These are phyloP conservation scores for Achlya flavicornis DNA, from an alignment of 2,888 invertebrate genomes.

Conservation along the genomic window DNA sequence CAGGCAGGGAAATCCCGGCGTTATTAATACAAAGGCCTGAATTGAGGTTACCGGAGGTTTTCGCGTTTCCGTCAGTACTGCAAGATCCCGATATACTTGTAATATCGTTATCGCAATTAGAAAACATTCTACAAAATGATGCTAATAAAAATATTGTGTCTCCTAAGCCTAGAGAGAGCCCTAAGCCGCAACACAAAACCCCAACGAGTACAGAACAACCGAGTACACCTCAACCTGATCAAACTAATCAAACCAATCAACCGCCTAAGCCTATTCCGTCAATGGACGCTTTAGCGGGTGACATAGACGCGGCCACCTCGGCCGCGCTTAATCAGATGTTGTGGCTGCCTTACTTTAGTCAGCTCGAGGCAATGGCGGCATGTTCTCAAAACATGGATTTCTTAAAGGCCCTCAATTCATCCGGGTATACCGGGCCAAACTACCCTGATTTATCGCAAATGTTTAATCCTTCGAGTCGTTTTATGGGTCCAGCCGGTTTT, in stretches of 20 bases:
- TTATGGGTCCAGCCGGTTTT: constrained; percentile 71
- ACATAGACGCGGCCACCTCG: constrained; percentile 88
- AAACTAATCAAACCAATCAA: constrained; percentile 51
- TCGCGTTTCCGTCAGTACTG: constrained; percentile 88
- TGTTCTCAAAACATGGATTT: constrained; percentile 84
- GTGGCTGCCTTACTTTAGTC: constrained; percentile 88
- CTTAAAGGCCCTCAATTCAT: constrained; percentile 81
- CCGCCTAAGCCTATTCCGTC: constrained; percentile 66
- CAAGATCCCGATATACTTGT: constrained; percentile 91
- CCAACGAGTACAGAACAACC: constrained; percentile 49
- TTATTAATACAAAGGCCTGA: constrained; percentile 89
- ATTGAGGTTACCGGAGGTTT: constrained; percentile 88
- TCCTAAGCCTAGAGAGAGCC: constrained; percentile 41
- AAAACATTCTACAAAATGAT: constrained; percentile 85
- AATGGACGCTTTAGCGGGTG: constrained; percentile 81
- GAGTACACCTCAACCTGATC: constrained; percentile 50
- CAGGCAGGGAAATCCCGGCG: constrained; percentile 90
- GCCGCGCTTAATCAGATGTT: constrained; percentile 89
- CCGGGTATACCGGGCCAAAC: constrained; percentile 76
- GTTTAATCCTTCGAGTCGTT: constrained; percentile 71
- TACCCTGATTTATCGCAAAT: constrained; percentile 80
- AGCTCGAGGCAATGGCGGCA: constrained; percentile 84
- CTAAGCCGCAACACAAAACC: constrained; percentile 44
- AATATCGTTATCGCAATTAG: constrained; percentile 89
- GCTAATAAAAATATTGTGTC: constrained; percentile 46